Percentiles rank a stretch among this genome's conserved stretches.
Conservation (phyloP, 2,888 invertebrate species). For the Melangyna quadrimaculata region DNA sequence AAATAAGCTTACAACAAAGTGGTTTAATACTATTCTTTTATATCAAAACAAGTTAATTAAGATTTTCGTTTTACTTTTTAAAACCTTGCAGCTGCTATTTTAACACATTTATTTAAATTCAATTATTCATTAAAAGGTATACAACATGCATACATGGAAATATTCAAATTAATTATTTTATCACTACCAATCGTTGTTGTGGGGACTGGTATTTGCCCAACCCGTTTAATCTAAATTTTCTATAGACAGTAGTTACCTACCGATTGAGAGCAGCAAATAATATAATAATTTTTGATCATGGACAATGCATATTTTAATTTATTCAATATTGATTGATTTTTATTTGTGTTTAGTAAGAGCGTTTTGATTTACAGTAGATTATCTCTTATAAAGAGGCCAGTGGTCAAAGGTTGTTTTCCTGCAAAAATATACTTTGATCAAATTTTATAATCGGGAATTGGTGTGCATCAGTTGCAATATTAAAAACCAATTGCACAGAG, state of each 20-base stretch:
- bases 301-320: background rate
- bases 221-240: background rate
- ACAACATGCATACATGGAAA: background rate
- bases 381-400: background rate
- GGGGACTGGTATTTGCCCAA: background rate
- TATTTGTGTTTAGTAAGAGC: background rate
- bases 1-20: no score
- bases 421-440: no score
- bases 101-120: background rate
- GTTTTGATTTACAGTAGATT: background rate
- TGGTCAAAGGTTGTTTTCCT: no score
- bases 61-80: background rate
- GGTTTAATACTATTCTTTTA: background rate
- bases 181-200: background rate
- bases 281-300: background rate
- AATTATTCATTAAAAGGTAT: constrained; percentile 1
- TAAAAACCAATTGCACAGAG: no score
- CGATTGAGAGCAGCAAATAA: background rate
- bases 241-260: background rate
- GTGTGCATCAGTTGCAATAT: no score
- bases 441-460: no score
- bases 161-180: background rate
- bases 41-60: background rate
- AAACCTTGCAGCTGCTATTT: background rate
- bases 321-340: background rate